A percentile compares a stretch with the other conserved stretches of the same genome.
Evolutionary conservation across 1,140 invertebrate genomes (phyloP).

Genomic region (Calliphora vicina): DNA sequence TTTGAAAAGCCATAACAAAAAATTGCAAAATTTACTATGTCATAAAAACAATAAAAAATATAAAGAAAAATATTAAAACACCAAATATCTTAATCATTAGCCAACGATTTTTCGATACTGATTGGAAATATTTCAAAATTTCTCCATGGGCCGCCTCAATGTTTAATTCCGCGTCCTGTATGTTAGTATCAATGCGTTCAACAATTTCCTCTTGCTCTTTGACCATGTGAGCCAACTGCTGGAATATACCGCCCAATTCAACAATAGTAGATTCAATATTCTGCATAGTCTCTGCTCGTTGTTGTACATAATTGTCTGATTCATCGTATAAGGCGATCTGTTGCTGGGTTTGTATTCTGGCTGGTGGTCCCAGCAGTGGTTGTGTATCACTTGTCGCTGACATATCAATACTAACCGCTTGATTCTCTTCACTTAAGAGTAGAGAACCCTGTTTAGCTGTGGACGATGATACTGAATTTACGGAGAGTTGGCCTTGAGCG

Average conservation of each 20-base stretch:
- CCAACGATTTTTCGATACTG: constrained; percentile 96
- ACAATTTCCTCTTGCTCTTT: constrained; percentile 99
- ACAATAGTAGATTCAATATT: constrained; percentile 99
- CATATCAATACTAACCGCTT: constrained; percentile 80
- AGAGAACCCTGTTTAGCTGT: constrained; percentile 68
- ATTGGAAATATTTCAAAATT: constrained; percentile 98
- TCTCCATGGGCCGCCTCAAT: constrained; percentile 97
- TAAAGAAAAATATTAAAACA: constrained; percentile 98
- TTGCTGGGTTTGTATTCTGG: constrained; percentile 63
- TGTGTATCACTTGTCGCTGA: constrained; percentile 66
- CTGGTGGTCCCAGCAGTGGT: constrained; percentile 44
- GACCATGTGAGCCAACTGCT: constrained; percentile 97
- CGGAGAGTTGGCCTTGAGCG: constrained; percentile 75
- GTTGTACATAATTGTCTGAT: constrained; percentile 88
- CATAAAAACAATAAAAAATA: constrained; percentile 97
- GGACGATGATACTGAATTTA: constrained; percentile 77
- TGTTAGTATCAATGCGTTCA: constrained; percentile 95
- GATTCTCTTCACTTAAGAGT: constrained; percentile 71
- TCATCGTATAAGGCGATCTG: constrained; percentile 83
- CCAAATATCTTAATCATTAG: constrained; percentile 99
- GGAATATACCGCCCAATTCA: constrained; percentile 98
- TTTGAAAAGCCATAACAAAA: not conserved
- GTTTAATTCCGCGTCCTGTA: constrained; percentile 94
- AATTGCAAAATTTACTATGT: constrained; percentile 66
- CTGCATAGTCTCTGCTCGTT: constrained; percentile 96